Evolutionary conservation across 2,888 invertebrate species (phyloP), one percentile per base, ranked within the genome.

Genomic region (Ichneumoninae sp.): DNA sequence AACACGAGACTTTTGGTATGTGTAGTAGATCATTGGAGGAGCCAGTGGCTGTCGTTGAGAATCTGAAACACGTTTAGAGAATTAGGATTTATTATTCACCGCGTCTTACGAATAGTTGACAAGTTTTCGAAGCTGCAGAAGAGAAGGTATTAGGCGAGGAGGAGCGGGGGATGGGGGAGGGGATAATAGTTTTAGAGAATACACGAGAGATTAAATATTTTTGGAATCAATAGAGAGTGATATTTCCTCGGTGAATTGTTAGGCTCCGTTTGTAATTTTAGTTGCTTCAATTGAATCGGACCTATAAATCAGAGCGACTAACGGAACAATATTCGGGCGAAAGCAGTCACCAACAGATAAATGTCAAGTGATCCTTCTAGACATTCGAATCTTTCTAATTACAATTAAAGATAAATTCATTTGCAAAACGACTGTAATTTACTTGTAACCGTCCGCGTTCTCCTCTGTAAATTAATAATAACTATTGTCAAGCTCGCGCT

Each of bases 171-270:
- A 40, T 10, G 36, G 36, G 22, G n/a, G 19, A 47, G n/a, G 47
- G n/a, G 33, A 30, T 8, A 62, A 16, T 84, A 84, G 80, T 80
- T 78, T 57, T 79, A 80, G 70, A 36, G 77, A 44, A 80, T 50
- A 75, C 36, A 62, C 82, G 83, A 91, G 88, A 91, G 87, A 89
- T 89, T 89, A 91, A 90, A 92, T 92, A 92, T 92, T 92, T 92
- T 92, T 92, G 90, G 90, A 92, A 90, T 90, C 89, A 87, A 89
- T 90, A 89, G 89, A 90, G 86, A 87, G 86, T 86, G 88, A 87
- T 87, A 86, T 86, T 87, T 89, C 86, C 86, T 87, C 87, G 85
- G 84, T 86, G 83, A 82, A 88, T 89, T 83, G 71, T 79, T 82
- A 80, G 84, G 83, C 71, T 74, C 54, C n/a, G 16, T 75, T 80